Evolutionary conservation across 2,797 vertebrate species (phyloP).

Genomic region (Scolopax rusticola): DNA sequence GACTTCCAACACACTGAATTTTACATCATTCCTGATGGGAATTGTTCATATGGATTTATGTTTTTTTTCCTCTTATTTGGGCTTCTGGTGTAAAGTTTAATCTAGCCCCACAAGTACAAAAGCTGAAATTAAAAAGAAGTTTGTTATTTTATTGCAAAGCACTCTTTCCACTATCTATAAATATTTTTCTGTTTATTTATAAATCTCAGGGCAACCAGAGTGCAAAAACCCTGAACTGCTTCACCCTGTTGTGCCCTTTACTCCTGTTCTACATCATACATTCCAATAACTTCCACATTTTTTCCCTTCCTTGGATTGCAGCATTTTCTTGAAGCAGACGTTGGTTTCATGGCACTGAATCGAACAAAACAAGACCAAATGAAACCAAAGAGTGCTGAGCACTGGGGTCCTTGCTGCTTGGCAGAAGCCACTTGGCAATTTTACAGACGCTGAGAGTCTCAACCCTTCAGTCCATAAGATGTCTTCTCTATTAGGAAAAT

Average conservation of each 20-base stretch:
- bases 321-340: not conserved
- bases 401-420: not conserved
- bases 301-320: not conserved
- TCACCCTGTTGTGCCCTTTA: not conserved
- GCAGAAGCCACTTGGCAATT: not conserved
- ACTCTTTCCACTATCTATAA: not conserved
- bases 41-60: not conserved
- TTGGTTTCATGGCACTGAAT: not conserved
- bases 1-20: not conserved
- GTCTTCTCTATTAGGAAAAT: not conserved
- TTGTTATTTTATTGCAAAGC: not conserved
- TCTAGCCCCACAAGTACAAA: not conserved
- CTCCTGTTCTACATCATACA: not conserved
- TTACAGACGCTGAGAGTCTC: not conserved
- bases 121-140: conserved; percentile 4
- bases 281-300: not conserved
- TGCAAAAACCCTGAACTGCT: not conserved
- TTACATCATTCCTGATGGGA: not conserved
- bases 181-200: conserved; percentile 25
- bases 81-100: conserved; percentile 40
- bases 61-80: not conserved
- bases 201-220: not conserved
- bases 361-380: conserved; percentile 4
- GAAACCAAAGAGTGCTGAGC: not conserved
- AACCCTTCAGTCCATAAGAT: not conserved